phyloP scores from a whole-genome alignment of 2,888 invertebrate genomes.

The Pseudococcus jackbeardsleyi region DNA sequence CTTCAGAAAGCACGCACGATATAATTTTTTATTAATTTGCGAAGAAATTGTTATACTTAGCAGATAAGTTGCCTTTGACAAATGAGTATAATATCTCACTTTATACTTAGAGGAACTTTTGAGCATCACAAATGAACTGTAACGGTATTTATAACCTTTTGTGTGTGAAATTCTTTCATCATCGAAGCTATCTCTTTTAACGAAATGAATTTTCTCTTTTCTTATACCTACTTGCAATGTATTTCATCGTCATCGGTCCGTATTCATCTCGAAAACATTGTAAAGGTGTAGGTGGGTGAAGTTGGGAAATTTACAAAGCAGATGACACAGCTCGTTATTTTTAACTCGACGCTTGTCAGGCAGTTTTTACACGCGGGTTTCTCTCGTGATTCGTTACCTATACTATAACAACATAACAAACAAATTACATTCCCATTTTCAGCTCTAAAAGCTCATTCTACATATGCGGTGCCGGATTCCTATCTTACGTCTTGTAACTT shows the following conservation, averaged over 20 bases:
- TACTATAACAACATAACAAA: background rate
- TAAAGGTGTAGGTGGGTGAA: background rate
- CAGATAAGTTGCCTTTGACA: constrained; percentile 6
- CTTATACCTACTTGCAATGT: background rate
- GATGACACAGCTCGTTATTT: background rate
- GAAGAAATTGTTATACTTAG: background rate
- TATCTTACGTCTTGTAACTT: background rate
- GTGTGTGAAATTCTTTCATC: constrained; percentile 8
- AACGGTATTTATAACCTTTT: background rate
- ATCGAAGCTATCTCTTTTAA: background rate
- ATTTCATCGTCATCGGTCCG: background rate
- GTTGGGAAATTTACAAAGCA: background rate
- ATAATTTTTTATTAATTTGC: background rate
- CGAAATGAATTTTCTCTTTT: background rate
- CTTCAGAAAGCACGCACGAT: background rate
- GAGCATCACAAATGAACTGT: background rate
- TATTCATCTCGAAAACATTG: background rate
- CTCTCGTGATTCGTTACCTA: background rate
- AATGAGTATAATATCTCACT: background rate
- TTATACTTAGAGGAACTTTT: background rate
- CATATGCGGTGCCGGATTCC: background rate
- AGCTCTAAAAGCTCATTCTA: background rate
- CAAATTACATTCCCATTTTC: background rate
- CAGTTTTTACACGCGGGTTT: background rate
- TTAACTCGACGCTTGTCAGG: constrained; percentile 3